Evolutionary conservation across 2,888 invertebrate genomes (phyloP).

Genomic region (Agriopis aurantiaria): DNA sequence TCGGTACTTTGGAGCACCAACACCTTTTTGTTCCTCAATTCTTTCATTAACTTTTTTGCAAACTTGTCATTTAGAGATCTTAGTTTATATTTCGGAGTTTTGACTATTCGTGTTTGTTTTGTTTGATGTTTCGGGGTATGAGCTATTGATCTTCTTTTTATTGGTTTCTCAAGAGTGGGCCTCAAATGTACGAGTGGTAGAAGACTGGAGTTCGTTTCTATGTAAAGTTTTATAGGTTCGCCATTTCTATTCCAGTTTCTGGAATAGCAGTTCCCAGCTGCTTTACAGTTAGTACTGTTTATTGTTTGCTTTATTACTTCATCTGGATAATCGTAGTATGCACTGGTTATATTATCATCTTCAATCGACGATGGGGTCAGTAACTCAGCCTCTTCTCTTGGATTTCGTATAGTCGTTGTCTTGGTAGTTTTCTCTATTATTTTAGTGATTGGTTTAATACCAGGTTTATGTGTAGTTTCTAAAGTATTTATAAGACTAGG

Average conservation of each 20-base stretch:
- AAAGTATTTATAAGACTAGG: background rate
- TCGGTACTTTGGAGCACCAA: conserved; percentile 3
- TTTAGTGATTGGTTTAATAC: background rate
- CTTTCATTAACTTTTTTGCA: background rate
- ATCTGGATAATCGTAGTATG: conserved; percentile 4
- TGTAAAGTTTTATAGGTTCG: conserved; percentile 12
- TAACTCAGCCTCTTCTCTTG: background rate
- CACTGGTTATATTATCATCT: background rate
- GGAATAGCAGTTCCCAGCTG: background rate
- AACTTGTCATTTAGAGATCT: conserved; percentile 2
- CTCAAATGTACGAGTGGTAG: conserved; percentile 13
- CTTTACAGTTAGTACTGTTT: conserved; percentile 5
- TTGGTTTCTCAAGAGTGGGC: background rate
- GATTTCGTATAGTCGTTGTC: too few species aligned
- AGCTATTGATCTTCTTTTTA: background rate
- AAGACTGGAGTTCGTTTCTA: conserved; percentile 6
- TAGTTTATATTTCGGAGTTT: conserved; percentile 5
- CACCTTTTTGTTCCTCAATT: conserved; percentile 8
- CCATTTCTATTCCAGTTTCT: conserved; percentile 12
- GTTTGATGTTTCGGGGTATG: background rate
- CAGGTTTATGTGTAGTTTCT: background rate
- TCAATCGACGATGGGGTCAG: background rate
- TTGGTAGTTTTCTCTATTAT: background rate
- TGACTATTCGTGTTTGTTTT: background rate
- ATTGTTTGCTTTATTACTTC: background rate